Percentiles rank a stretch among this genome's conserved stretches.
These are phyloP conservation scores for Ochropleura leucogaster DNA, from an alignment of 2,888 invertebrate species.

Conservation along the genomic window DNA sequence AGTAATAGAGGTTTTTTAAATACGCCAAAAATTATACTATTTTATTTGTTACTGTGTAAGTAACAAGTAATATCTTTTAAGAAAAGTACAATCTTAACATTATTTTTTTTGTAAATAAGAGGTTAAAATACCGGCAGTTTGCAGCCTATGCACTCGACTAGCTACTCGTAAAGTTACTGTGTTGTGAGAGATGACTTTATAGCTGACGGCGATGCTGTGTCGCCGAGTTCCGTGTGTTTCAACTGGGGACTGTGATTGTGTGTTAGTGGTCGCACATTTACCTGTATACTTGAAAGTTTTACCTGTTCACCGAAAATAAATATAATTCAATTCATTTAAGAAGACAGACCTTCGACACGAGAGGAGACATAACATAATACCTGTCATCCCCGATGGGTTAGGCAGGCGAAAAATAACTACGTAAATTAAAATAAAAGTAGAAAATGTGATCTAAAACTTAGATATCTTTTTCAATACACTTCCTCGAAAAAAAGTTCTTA, in stretches of 20 bases:
- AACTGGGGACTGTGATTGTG: slow-evolving; percentile 37
- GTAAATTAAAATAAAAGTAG: too few species aligned
- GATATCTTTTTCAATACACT: too few species aligned
- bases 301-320: neutral
- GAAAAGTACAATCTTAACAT: slow-evolving; percentile 6
- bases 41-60: neutral
- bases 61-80: neutral
- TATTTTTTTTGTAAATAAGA: neutral
- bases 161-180: slow-evolving; percentile 65
- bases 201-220: slow-evolving; percentile 26
- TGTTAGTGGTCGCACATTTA: neutral
- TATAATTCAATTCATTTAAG: neutral
- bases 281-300: neutral
- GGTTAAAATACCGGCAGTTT: neutral
- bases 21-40: neutral
- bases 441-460: too few species aligned
- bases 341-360: neutral
- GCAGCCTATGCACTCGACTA: slow-evolving; percentile 59
- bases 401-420: too few species aligned
- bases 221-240: slow-evolving; percentile 31
- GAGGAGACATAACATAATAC: neutral
- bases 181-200: slow-evolving; percentile 59
- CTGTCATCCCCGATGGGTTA: neutral
- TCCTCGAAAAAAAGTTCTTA: too few species aligned
- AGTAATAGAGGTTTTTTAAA: neutral